Evolutionary conservation across 35 echinoderm and acorn worm species (phyloP), one percentile per base, ranked within the genome.

Genomic region (Chiridota heheva): DNA sequence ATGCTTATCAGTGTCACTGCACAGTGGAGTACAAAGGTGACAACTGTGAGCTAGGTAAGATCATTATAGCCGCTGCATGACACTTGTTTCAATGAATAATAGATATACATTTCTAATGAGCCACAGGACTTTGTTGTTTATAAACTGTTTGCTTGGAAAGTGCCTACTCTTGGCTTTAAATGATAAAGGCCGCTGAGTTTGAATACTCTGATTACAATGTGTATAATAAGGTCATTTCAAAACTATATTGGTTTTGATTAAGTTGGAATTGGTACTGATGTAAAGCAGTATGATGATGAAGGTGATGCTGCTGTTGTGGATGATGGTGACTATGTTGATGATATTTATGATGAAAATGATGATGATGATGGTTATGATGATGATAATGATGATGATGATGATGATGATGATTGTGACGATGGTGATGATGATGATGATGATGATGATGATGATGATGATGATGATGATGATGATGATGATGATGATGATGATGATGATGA

Each of bases 1-100:
- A 87, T 26, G 29, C 20, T 17, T 87, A 81, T 36, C 41, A 68
- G 40, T 87, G 85, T 67, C 34, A 61, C 40, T 87, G 85, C 29
- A 24, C 73, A 2, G 38, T 44, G 12, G 85, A 76, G 13, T 87
- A 63, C 46, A 67, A 33, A 30, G 85, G 85, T 3, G 30, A 82
- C 18, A 87, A 68, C 36, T 87, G 85, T 36, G 53, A 87, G 62
- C 63, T 63, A 2, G 53, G 83, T 86, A 63, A 63, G 71, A 41
- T 37, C 33, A n/a, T 4, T 13, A 20, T 48, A 12, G 31, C 0
- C 3, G 31, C 3, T 56, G 5, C 16, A 58, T 58, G 0, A 36
- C 18, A 4, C 20, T 42, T 0, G 17, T 35, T 22, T 42, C 10
- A 36, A 0, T 41, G 0, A 42, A 40, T 1, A 12, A 24, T 72